Evolutionary conservation across 1,140 invertebrate species (phyloP).

Genomic region (Eriocheir sinensis): DNA sequence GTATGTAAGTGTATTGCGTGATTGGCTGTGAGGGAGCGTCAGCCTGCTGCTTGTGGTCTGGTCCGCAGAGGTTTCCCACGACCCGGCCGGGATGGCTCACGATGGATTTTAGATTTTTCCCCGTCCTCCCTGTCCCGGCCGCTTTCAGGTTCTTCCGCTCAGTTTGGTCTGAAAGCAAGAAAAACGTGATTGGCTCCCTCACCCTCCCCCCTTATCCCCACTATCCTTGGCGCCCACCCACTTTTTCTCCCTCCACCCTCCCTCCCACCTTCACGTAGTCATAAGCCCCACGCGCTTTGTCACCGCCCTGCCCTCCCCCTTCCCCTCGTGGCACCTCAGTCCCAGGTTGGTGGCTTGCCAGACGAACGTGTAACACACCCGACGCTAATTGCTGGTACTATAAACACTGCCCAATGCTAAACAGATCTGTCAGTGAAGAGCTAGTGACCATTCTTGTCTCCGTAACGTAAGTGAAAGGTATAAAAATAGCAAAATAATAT

Average conservation of each 20-base stretch:
- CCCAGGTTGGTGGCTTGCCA: not conserved
- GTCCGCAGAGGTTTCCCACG: too few relatives aligned
- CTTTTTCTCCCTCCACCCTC: not conserved
- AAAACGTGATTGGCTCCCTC: conserved; percentile 23
- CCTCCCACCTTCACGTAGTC: not conserved
- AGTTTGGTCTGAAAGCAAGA: not conserved
- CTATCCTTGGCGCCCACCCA: not conserved
- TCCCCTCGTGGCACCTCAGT: not conserved
- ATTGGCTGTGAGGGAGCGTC: too few relatives aligned
- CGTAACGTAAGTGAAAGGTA: too few relatives aligned
- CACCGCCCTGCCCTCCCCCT: not conserved
- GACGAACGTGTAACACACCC: not conserved
- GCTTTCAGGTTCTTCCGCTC: conserved; percentile 1
- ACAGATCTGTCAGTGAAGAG: too few relatives aligned
- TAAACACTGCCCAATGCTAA: not conserved
- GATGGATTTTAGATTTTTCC: not conserved
- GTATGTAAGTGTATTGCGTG: too few relatives aligned
- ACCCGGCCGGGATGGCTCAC: not conserved
- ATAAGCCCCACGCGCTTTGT: not conserved
- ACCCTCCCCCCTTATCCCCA: not conserved
- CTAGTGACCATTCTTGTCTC: too few relatives aligned
- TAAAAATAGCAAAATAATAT: too few relatives aligned
- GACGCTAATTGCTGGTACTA: not conserved
- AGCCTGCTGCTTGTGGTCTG: too few relatives aligned
- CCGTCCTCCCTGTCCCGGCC: not conserved